These are phyloP conservation scores for Tetranychus cinnabarinus DNA, from an alignment of 1,140 invertebrate genomes.

Conservation along the genomic window DNA sequence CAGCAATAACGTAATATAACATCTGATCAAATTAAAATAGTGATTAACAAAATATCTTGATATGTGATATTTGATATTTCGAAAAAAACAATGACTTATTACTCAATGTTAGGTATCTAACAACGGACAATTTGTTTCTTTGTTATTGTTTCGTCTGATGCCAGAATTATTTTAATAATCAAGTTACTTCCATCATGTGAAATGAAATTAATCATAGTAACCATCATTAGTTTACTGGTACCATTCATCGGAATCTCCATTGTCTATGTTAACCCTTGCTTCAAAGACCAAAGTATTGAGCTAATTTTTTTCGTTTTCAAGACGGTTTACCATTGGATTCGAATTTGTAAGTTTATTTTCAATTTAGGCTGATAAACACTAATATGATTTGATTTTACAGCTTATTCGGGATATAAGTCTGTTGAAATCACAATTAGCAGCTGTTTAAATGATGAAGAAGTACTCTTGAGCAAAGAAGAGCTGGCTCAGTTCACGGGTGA, in stretches of 20 bases:
- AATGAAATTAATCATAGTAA: background rate
- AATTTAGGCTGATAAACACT: background rate
- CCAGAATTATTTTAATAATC: too few relatives aligned
- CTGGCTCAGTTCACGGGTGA: conserved; percentile 32
- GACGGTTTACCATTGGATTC: background rate
- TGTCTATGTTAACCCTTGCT: background rate
- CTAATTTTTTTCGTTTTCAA: background rate
- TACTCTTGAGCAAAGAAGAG: conserved; percentile 27
- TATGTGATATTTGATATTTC: too few relatives aligned
- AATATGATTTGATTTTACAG: background rate
- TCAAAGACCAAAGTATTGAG: background rate
- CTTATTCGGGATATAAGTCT: background rate
- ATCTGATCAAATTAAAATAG: too few relatives aligned
- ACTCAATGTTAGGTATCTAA: too few relatives aligned
- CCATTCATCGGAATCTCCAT: background rate
- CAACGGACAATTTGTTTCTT: too few relatives aligned
- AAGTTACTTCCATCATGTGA: background rate
- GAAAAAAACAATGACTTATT: too few relatives aligned
- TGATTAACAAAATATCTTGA: too few relatives aligned
- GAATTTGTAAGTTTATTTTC: background rate
- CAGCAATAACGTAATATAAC: too few relatives aligned
- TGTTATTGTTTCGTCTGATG: too few relatives aligned
- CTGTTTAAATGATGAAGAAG: conserved; percentile 4
- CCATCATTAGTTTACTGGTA: background rate
- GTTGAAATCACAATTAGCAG: background rate